Percentiles rank a stretch among this genome's conserved stretches.
Conservation (phyloP, 2,113 vertebrate genomes). For the Lamprologus sp. region DNA sequence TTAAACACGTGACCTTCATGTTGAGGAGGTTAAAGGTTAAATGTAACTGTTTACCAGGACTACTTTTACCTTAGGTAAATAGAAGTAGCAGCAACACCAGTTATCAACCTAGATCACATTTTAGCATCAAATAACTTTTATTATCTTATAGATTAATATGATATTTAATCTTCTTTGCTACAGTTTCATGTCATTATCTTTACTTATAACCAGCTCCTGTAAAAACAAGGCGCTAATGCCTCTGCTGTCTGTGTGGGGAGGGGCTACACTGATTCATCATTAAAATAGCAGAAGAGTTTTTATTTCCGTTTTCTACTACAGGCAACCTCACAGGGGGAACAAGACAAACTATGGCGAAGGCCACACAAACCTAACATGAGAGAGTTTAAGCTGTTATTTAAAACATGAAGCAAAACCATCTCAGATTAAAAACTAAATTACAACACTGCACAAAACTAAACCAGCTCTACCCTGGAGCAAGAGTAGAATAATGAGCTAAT, state of each 20-base stretch:
- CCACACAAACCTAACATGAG: not conserved
- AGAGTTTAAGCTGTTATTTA: not conserved
- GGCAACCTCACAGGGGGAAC: not conserved
- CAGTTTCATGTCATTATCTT: not conserved
- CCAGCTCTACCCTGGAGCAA: rapidly evolving
- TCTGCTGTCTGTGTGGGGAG: not conserved
- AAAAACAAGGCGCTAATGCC: not conserved
- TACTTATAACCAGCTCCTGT: rapidly evolving
- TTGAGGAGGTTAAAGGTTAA: not conserved
- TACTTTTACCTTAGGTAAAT: not conserved
- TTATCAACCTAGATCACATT: not conserved
- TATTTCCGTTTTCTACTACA: too few relatives aligned
- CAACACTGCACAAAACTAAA: not conserved
- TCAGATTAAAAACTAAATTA: not conserved
- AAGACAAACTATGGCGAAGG: not conserved
- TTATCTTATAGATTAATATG: not conserved
- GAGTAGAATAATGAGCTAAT: not conserved
- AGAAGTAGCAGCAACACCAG: rapidly evolving
- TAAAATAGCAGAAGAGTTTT: not conserved
- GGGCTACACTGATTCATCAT: not conserved
- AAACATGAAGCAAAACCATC: not conserved
- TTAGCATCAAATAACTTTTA: not conserved
- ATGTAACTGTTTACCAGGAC: not conserved
- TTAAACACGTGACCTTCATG: not conserved
- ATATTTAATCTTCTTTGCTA: not conserved